These are phyloP conservation scores for Lamprotornis superbus DNA, from an alignment of 2,113 vertebrate genomes.

Conservation along the genomic window DNA sequence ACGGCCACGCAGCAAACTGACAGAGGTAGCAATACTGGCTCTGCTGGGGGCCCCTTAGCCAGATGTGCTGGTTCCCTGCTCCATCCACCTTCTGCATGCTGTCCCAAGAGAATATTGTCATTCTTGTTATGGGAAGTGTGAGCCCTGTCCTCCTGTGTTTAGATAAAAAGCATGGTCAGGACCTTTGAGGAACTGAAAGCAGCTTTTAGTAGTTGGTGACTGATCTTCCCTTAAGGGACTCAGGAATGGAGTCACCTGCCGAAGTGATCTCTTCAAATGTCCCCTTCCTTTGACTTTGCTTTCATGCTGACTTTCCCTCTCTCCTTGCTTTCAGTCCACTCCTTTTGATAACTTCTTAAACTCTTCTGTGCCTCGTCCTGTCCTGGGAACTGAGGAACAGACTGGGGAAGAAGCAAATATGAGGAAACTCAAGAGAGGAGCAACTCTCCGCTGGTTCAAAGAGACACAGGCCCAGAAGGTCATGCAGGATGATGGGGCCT, in stretches of 20 bases:
- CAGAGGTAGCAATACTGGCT: constrained; percentile 56
- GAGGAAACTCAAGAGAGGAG: constrained; percentile 64
- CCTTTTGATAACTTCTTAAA: constrained; percentile 75
- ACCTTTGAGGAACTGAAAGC: background rate
- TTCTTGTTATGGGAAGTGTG: background rate
- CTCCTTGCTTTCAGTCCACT: constrained; percentile 58
- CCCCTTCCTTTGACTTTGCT: background rate
- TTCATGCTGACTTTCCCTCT: background rate
- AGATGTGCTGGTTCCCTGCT: background rate
- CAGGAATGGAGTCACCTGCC: background rate
- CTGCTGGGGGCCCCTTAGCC: background rate
- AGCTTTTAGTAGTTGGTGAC: background rate
- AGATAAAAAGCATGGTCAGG: background rate
- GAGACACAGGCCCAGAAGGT: constrained; percentile 77
- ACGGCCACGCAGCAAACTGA: constrained; percentile 74
- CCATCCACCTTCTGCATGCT: background rate
- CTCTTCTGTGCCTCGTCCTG: background rate
- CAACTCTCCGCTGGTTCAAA: constrained; percentile 76
- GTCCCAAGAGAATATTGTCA: background rate
- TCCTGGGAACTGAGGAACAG: background rate
- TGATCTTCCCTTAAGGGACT: background rate
- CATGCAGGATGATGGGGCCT: constrained; percentile 65
- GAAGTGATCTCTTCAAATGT: background rate
- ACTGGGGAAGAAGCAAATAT: constrained; percentile 39
- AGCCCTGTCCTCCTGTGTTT: background rate